Conservation (phyloP, 2,113 vertebrate genomes). For the Terrapene triunguis region DNA sequence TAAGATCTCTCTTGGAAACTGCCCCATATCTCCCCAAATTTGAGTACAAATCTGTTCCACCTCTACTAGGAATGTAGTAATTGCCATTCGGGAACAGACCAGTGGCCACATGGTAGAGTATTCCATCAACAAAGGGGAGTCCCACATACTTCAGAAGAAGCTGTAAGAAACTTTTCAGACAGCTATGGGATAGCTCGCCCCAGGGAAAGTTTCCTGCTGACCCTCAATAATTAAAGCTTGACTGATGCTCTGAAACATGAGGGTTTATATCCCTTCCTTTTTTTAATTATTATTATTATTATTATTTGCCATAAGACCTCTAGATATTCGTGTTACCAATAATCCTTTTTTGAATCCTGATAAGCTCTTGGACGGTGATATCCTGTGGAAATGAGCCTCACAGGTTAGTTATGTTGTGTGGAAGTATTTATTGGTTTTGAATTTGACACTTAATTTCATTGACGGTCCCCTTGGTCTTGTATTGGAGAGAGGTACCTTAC, state of each 20-base stretch:
- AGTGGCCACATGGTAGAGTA: background rate
- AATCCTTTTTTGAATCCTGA: background rate
- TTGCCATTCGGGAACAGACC: background rate
- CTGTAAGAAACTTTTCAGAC: background rate
- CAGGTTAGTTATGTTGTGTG: background rate
- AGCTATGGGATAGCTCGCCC: background rate
- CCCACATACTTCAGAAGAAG: background rate
- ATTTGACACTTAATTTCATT: background rate
- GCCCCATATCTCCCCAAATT: background rate
- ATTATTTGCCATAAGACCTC: background rate
- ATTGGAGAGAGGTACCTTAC: background rate
- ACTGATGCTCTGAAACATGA: background rate
- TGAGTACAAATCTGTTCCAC: background rate
- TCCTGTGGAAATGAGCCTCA: background rate
- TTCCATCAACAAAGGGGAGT: background rate
- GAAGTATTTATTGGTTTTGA: background rate
- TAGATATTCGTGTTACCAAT: background rate
- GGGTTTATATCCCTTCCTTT: background rate
- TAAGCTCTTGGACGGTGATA: background rate
- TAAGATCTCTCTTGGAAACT: background rate
- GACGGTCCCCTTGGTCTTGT: background rate
- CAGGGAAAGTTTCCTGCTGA: background rate
- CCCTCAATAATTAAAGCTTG: background rate
- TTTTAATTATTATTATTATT: too few species aligned
- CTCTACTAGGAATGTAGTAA: background rate